phyloP scores from a whole-genome alignment of 2,888 invertebrate genomes.

The Synergus umbraculus region DNA sequence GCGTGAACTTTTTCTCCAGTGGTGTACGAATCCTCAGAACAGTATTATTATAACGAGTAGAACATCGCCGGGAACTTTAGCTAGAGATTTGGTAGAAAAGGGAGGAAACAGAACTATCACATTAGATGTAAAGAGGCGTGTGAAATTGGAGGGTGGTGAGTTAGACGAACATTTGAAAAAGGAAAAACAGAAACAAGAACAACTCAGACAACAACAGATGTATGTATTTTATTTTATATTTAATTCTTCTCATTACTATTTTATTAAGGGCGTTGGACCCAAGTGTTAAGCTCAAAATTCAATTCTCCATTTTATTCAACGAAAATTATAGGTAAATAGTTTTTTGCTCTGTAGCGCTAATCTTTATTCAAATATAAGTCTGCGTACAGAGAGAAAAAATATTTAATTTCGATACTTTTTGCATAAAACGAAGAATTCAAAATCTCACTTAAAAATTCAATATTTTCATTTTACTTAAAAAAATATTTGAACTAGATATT shows the following conservation, averaged over 20 bases:
- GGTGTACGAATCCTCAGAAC: conserved; percentile 95
- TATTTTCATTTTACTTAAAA: no score
- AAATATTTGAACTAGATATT: no score
- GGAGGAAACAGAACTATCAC: conserved; percentile 86
- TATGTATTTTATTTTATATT: conserved; percentile 55
- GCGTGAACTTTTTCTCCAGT: conserved; percentile 94
- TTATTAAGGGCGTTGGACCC: conserved; percentile 52
- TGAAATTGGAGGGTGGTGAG: conserved; percentile 88
- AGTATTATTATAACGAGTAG: conserved; percentile 96
- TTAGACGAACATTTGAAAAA: conserved; percentile 86
- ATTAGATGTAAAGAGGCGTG: conserved; percentile 84
- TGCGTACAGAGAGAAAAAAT: no score
- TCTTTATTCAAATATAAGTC: no score
- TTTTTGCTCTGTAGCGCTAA: no score
- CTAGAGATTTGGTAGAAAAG: conserved; percentile 88
- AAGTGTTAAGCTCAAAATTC: no score
- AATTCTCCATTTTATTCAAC: no score
- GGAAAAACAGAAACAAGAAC: conserved; percentile 80
- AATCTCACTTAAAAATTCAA: no score
- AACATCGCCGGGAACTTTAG: conserved; percentile 89
- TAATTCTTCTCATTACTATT: conserved; percentile 32
- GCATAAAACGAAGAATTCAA: no score
- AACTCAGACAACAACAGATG: conserved; percentile 77
- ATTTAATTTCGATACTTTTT: no score
- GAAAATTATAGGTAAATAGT: no score